These are phyloP conservation scores for Poeciliopsis prolifica DNA, from an alignment of 2,113 vertebrate species.

Conservation along the genomic window DNA sequence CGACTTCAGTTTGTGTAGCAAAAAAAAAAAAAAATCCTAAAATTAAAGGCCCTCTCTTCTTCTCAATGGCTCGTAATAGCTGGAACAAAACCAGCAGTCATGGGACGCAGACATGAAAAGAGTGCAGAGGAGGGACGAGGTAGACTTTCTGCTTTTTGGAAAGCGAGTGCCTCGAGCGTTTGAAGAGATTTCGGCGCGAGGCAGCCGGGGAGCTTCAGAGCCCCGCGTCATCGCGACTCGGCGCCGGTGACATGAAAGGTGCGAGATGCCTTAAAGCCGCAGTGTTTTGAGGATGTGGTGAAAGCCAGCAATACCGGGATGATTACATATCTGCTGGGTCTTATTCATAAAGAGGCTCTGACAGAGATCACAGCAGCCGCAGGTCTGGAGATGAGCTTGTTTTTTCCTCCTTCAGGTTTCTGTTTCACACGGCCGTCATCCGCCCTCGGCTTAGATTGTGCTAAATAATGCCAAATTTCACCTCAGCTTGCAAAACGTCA, in stretches of 20 bases:
- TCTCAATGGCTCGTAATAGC: background rate
- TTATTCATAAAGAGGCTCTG: constrained; percentile 31
- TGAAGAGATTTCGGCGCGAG: constrained; percentile 25
- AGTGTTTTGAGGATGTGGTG: constrained; percentile 43
- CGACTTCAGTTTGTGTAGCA: background rate
- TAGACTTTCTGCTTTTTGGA: constrained; percentile 19
- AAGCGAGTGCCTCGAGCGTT: constrained; percentile 21
- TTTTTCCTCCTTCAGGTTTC: background rate
- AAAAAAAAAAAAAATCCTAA: background rate
- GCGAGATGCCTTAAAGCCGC: constrained; percentile 34
- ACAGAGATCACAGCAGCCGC: constrained; percentile 55
- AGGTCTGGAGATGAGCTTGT: constrained; percentile 5
- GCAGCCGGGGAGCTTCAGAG: constrained; percentile 24
- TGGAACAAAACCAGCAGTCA: background rate
- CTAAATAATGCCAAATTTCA: constrained; percentile 1
- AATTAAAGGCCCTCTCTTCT: background rate
- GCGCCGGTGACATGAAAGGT: constrained; percentile 48
- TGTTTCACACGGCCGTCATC: background rate
- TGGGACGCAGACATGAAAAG: constrained; percentile 25
- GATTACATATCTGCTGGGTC: constrained; percentile 38
- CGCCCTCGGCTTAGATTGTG: background rate
- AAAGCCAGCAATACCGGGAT: constrained; percentile 27
- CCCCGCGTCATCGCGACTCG: background rate
- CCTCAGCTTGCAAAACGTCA: constrained; percentile 7
- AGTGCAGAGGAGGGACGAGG: constrained; percentile 22